phyloP scores from a whole-genome alignment of 2,113 vertebrate species.

The Gopherus evgoodei region DNA sequence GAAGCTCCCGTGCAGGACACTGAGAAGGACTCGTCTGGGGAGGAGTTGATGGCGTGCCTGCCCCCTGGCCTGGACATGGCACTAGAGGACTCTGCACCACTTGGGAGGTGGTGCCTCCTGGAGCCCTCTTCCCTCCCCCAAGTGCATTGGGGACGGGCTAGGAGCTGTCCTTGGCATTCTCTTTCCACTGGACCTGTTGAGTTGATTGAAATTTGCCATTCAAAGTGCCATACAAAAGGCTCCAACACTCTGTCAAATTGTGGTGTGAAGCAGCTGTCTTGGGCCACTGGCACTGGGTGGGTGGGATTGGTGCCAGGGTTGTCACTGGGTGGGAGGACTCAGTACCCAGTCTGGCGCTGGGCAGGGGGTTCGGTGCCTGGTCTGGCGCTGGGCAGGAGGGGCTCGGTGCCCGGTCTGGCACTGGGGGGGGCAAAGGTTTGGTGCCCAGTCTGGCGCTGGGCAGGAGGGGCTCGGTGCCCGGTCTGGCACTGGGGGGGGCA shows the following conservation, averaged over 20 bases:
- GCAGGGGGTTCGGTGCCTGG: background rate
- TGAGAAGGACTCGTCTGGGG: background rate
- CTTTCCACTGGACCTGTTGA: background rate
- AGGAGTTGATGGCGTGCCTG: too few relatives aligned
- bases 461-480: background rate
- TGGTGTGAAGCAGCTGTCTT: background rate
- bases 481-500: background rate
- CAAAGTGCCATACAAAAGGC: constrained; percentile 4
- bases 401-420: background rate
- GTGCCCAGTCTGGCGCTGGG: background rate
- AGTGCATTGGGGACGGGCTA: background rate
- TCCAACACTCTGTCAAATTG: constrained; percentile 19
- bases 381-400: constrained; percentile 51
- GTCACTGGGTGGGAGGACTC: background rate
- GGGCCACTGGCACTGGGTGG: background rate
- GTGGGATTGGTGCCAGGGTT: background rate
- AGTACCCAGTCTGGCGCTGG: constrained; percentile 14
- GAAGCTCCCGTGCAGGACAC: background rate
- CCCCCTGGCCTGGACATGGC: too few relatives aligned
- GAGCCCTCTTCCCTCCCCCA: background rate
- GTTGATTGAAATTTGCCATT: background rate
- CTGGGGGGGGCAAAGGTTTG: background rate
- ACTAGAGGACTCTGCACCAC: background rate
- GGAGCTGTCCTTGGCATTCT: background rate
- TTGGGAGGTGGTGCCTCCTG: fast-evolving